Evolutionary conservation across 1,140 invertebrate genomes (phyloP).

Genomic region (Pogonus chalceus): DNA sequence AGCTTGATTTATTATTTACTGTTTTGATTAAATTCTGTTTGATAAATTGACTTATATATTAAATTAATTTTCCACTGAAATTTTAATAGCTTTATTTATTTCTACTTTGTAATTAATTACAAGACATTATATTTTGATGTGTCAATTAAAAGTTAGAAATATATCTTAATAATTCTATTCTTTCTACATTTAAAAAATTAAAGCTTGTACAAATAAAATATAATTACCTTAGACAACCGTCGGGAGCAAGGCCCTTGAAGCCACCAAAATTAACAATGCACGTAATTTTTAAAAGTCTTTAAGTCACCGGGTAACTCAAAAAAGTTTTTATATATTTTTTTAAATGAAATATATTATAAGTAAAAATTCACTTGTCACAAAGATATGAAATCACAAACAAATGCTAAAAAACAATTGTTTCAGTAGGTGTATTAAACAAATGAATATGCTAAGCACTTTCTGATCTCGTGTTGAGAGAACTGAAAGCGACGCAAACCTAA

Average conservation of each 20-base stretch:
- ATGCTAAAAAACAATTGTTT: slow-evolving; percentile 9
- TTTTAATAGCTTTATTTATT: too few relatives aligned
- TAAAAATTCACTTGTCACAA: neutral
- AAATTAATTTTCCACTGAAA: too few relatives aligned
- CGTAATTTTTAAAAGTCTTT: slow-evolving; percentile 1
- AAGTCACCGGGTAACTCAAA: neutral
- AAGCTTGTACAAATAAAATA: too few relatives aligned
- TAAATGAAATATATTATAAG: neutral
- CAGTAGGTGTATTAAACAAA: neutral
- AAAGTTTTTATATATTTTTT: neutral
- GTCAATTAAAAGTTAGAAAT: too few relatives aligned
- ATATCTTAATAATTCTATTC: too few relatives aligned
- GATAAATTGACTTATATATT: too few relatives aligned
- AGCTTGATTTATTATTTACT: too few relatives aligned
- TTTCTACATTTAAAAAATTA: too few relatives aligned
- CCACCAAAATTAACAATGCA: slow-evolving; percentile 6
- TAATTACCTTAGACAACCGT: neutral
- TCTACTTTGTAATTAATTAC: too few relatives aligned
- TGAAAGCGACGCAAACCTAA: neutral
- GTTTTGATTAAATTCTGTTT: too few relatives aligned
- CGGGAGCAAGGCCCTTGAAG: neutral
- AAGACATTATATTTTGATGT: too few relatives aligned
- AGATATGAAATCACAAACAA: neutral
- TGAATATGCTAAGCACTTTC: neutral
- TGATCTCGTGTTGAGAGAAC: neutral